Conservation (phyloP, 2,888 invertebrate species). For the Onchidella celtica region DNA sequence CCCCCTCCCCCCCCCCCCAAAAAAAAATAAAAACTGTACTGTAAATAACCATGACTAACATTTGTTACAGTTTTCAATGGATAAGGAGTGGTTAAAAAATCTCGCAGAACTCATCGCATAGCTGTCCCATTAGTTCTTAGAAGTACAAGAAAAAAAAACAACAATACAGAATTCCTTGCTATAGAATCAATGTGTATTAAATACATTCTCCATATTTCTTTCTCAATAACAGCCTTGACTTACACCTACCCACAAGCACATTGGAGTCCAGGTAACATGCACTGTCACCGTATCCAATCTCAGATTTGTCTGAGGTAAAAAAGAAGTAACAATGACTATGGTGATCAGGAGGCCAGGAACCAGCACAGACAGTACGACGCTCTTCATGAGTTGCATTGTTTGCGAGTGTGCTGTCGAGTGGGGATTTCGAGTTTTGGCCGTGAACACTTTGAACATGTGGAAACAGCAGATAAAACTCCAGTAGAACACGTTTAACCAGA, state of each 20-base stretch:
- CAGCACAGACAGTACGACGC: not conserved
- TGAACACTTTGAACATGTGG: conserved; percentile 21
- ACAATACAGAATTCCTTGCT: too few species aligned
- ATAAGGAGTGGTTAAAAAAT: too few species aligned
- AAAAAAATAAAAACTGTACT: too few species aligned
- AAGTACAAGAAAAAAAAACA: too few species aligned
- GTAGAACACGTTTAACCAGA: conserved; percentile 3
- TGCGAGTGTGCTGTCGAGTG: not conserved
- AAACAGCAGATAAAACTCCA: conserved; percentile 34
- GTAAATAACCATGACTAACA: too few species aligned
- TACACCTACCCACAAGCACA: conserved; percentile 11
- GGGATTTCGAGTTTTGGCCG: not conserved
- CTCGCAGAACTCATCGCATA: too few species aligned
- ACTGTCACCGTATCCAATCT: conserved; percentile 12
- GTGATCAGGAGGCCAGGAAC: not conserved
- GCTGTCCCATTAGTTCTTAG: too few species aligned
- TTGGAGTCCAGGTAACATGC: not conserved
- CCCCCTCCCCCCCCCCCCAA: too few species aligned
- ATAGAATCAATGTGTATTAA: too few species aligned
- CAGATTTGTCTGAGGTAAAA: not conserved
- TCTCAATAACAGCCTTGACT: too few species aligned
- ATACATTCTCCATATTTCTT: too few species aligned
- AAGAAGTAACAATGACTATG: not conserved
- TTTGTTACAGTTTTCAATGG: too few species aligned
- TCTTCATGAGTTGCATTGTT: not conserved